Conservation (phyloP, 2,888 invertebrate species). For the Dinocampus coccinellae region DNA sequence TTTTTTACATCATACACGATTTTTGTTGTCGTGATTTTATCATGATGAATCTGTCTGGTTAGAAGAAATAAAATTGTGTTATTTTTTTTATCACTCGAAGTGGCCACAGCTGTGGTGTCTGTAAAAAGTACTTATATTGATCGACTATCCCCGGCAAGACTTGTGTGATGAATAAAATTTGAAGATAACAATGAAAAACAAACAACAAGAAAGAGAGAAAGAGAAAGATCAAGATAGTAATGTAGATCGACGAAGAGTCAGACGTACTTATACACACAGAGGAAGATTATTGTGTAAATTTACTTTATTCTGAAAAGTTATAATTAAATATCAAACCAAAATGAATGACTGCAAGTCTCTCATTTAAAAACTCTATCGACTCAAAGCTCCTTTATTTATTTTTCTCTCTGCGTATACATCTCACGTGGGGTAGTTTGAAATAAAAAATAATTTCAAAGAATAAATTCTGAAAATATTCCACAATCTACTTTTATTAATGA, state of each 20-base stretch:
- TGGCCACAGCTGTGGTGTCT: not conserved
- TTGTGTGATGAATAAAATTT: constrained; percentile 12
- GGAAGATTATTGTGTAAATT: not conserved
- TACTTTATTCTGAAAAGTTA: not conserved
- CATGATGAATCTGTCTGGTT: constrained; percentile 16
- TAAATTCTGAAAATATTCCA: not conserved
- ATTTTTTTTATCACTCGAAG: constrained; percentile 14
- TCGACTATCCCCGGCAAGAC: not conserved
- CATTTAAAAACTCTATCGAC: not conserved
- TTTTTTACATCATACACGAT: not conserved
- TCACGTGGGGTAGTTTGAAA: not conserved
- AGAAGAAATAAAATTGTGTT: constrained; percentile 37
- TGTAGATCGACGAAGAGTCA: constrained; percentile 41
- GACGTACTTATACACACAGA: constrained; percentile 31
- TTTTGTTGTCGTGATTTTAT: not conserved
- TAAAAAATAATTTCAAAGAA: not conserved
- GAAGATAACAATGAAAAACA: not conserved
- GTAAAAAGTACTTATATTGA: not conserved
- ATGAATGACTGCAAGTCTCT: not conserved
- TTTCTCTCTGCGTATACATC: not conserved
- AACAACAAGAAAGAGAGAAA: constrained; percentile 19
- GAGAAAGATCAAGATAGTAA: constrained; percentile 33
- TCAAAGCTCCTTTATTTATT: not conserved
- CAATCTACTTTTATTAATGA: not conserved
- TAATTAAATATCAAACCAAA: not conserved